Conservation (phyloP, 1,140 invertebrate genomes). For the Drosophila takahashii region DNA sequence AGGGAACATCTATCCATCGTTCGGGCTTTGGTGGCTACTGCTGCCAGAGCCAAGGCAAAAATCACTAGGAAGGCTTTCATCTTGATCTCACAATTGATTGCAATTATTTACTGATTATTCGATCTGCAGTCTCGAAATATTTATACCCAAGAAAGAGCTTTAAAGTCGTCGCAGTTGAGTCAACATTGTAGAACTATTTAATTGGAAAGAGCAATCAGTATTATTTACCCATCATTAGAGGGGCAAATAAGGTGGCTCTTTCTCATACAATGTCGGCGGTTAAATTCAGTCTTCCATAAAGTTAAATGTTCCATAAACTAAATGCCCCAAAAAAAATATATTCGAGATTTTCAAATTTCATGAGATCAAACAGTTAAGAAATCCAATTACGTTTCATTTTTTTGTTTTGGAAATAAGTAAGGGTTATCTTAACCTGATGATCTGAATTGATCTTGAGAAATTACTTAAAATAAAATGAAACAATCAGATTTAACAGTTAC, state of each 20-base stretch:
- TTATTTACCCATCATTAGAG: conserved; percentile 16
- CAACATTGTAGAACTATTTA: conserved; percentile 18
- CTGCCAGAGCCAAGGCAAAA: conserved; percentile 34
- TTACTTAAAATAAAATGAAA: too few relatives aligned
- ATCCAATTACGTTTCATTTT: too few relatives aligned
- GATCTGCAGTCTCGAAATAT: conserved; percentile 1
- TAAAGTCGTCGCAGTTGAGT: conserved; percentile 27
- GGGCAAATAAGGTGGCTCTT: conserved; percentile 27
- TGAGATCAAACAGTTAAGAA: too few relatives aligned
- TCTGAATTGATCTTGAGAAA: too few relatives aligned
- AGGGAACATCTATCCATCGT: conserved; percentile 78
- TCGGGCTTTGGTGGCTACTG: conserved; percentile 55
- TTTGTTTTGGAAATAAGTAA: too few relatives aligned
- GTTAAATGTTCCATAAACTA: neutral
- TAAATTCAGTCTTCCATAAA: neutral
- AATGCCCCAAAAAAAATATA: too few relatives aligned
- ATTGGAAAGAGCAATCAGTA: conserved; percentile 1
- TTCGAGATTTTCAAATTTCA: too few relatives aligned
- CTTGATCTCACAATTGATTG: conserved; percentile 43
- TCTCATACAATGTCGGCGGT: neutral
- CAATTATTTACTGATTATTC: conserved; percentile 18
- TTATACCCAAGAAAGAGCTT: conserved; percentile 11
- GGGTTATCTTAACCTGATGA: too few relatives aligned
- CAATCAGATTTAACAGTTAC: too few relatives aligned
- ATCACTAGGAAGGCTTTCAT: conserved; percentile 8